These are phyloP conservation scores for Meandrina meandrites DNA, from an alignment of 92 coral and sea anemone species.

Conservation along the genomic window DNA sequence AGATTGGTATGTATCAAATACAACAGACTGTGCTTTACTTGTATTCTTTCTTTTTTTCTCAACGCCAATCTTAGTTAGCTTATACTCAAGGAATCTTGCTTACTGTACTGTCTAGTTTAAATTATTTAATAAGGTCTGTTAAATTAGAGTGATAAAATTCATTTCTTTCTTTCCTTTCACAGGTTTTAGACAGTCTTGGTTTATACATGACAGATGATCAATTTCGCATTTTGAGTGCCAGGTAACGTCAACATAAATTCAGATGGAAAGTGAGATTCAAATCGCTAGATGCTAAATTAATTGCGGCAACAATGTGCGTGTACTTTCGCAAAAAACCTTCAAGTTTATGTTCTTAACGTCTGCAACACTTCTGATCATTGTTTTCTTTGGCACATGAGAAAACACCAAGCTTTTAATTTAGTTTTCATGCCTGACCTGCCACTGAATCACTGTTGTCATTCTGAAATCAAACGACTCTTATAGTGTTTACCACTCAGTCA, in stretches of 20 bases:
- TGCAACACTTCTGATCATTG: no score
- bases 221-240: constrained; percentile 81
- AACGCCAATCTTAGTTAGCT: not conserved
- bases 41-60: not conserved
- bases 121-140: no score
- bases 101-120: no score
- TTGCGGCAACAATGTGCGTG: not conserved
- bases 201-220: constrained; percentile 90
- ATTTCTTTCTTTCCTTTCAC: not conserved
- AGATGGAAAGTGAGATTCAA: no score
- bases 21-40: not conserved
- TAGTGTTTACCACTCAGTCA: no score
- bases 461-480: no score
- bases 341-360: no score
- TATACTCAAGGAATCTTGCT: no score
- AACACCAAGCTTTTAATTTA: not conserved
- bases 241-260: constrained; percentile 38
- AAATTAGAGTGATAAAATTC: not conserved
- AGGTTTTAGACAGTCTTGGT: constrained; percentile 93
- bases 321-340: no score
- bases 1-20: constrained; percentile 59
- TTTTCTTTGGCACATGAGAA: not conserved
- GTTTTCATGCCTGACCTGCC: not conserved
- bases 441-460: no score
- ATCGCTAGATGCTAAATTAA: not conserved